Conservation (phyloP, 2,113 vertebrate genomes). For the Halcyon malimbica region DNA sequence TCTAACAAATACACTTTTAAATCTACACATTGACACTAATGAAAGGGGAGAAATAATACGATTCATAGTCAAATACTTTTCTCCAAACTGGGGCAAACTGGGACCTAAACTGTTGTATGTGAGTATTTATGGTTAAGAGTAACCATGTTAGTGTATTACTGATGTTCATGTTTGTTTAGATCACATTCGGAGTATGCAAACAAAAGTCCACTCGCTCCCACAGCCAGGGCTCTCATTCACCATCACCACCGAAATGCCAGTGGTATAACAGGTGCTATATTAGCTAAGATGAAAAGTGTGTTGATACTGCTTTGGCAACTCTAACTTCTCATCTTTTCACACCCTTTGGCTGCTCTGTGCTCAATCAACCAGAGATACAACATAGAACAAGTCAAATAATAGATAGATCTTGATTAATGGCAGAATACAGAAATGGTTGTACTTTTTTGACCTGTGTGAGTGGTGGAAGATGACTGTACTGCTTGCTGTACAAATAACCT, state of each 20-base stretch:
- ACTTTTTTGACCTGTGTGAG: not conserved
- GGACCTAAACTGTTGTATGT: not conserved
- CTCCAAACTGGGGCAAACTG: not conserved
- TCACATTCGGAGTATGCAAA: not conserved
- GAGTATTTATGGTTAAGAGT: not conserved
- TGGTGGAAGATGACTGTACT: not conserved
- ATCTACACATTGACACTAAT: not conserved
- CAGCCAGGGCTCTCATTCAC: not conserved
- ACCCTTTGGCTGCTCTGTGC: not conserved
- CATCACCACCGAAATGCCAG: not conserved
- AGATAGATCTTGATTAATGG: not conserved
- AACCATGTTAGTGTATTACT: accelerated
- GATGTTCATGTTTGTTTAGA: not conserved
- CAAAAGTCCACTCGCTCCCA: not conserved
- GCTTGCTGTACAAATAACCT: not conserved
- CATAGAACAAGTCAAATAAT: not conserved
- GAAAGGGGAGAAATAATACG: not conserved
- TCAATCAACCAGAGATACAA: not conserved
- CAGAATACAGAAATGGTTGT: not conserved
- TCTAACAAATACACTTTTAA: not conserved
- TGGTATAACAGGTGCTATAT: accelerated
- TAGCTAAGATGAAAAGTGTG: not conserved
- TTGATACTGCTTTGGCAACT: not conserved
- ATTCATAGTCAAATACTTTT: not conserved
- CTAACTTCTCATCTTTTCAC: not conserved